phyloP scores from a whole-genome alignment of 2,888 invertebrate genomes.

The Hirtodrosophila histrioides region DNA sequence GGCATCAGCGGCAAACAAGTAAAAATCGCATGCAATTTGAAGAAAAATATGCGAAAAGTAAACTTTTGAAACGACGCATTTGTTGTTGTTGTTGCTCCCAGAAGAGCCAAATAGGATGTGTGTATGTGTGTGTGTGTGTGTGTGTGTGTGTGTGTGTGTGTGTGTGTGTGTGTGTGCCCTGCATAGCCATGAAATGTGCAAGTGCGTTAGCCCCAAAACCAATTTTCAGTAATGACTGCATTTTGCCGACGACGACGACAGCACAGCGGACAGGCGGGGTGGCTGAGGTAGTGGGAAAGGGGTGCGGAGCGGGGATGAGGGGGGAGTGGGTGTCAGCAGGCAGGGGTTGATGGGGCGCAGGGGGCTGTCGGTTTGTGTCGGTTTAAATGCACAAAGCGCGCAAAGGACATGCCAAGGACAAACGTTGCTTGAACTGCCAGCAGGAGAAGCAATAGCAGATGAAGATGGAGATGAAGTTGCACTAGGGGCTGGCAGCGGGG shows the following conservation, averaged over 20 bases:
- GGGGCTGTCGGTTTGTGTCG: constrained; percentile 51
- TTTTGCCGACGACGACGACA: constrained; percentile 60
- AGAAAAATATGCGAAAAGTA: constrained; percentile 78
- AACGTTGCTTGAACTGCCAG: constrained; percentile 75
- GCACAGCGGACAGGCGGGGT: background rate
- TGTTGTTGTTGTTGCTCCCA: constrained; percentile 42
- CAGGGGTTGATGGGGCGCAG: background rate
- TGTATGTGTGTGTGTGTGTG: no score
- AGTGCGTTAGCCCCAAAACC: constrained; percentile 81
- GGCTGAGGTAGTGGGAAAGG: background rate
- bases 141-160: constrained; percentile 11
- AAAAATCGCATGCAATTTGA: constrained; percentile 79
- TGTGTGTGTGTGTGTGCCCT: constrained; percentile 45
- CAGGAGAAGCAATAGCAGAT: constrained; percentile 6
- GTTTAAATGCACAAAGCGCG: constrained; percentile 79
- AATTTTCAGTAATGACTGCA: constrained; percentile 83
- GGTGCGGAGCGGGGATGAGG: background rate
- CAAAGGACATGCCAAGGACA: constrained; percentile 80
- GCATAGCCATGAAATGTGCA: constrained; percentile 78
- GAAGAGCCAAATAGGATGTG: constrained; percentile 25
- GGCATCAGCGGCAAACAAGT: constrained; percentile 68
- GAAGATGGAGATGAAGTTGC: constrained; percentile 8
- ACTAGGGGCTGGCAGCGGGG: background rate
- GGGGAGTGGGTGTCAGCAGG: no score
- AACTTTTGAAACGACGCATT: constrained; percentile 79